Base-by-base conservation (phyloP, 1,140 invertebrate species). In the Magallana angulata region DNA sequence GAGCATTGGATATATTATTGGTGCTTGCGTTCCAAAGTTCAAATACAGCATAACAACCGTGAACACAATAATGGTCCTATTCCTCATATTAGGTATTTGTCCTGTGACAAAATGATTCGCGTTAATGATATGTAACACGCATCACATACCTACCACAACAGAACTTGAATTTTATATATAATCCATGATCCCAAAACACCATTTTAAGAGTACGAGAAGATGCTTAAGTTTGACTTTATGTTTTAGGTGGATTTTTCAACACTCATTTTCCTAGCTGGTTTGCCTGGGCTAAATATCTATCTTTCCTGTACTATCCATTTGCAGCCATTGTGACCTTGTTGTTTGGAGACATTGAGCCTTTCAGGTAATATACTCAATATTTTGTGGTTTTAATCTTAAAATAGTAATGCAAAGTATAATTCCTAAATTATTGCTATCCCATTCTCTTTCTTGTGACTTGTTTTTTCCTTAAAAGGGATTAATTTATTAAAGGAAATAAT, bases 1-100 rank as follows among this genome's bases (percentile, higher is more conserved):
- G 96, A 97, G 97, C 93, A 97, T 97, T 24, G 97, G 97, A 68
- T 96, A 98, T 90, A 97, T 98, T 92, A 97, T 98, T 85, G 97
- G 97, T 14, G 97, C 97, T 9, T 96, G 96, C 84, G 97, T 97
- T 93, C 96, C 96, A 94, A 97, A 97, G 92, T 96, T 97, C 91
- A 96, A 97, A 93, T 96, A 97, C 68, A 97, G 97, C 91, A 97
- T 97, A 87, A 97, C 97, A 36, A 96, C 97, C 30, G 97, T 97
- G 90, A 97, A 97, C 60, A 94, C 97, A 7, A 97, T 97, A 91
- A 97, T 97, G n/a, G 95, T 97, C 85, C 96, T 96, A 71, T 97
- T 97, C 30, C 97, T 97, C 94, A 94, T 98, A 57, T 96, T 98
- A 93, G 97, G 97, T 90, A 85, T 85, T 85, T 80, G n/a, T 24